phyloP scores from a whole-genome alignment of 2,888 invertebrate species.

The Allygus modestus region DNA sequence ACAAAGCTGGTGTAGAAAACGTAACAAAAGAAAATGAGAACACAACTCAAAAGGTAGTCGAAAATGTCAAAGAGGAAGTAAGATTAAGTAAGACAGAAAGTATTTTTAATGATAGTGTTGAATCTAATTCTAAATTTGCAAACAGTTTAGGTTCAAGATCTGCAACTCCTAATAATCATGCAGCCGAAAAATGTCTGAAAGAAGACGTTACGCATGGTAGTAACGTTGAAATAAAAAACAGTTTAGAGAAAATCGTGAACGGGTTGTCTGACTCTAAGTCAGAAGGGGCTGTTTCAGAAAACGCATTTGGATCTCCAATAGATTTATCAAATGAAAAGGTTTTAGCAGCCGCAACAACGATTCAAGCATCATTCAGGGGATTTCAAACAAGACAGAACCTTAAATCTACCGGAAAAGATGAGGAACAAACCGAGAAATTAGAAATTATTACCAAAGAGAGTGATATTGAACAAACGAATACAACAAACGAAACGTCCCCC shows the following conservation, averaged over 20 bases:
- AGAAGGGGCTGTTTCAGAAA: neutral
- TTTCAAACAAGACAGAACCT: conserved; percentile 73
- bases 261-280: neutral
- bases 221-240: neutral
- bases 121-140: neutral
- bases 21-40: neutral
- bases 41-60: neutral
- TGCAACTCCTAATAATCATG: conserved; percentile 14
- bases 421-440: neutral
- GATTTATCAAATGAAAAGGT: conserved; percentile 56
- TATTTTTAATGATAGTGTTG: neutral
- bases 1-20: neutral
- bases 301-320: neutral
- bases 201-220: neutral
- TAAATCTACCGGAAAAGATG: conserved; percentile 12
- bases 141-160: conserved; percentile 11
- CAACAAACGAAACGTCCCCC: neutral
- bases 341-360: conserved; percentile 77
- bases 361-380: conserved; percentile 78
- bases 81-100: neutral
- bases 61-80: conserved; percentile 16
- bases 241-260: conserved; percentile 14
- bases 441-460: neutral
- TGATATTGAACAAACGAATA: neutral
- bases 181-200: neutral